Percentiles rank a stretch among this genome's conserved stretches.
phyloP scores from a whole-genome alignment of 1,140 invertebrate genomes.

The Chironomus striatipennis region DNA sequence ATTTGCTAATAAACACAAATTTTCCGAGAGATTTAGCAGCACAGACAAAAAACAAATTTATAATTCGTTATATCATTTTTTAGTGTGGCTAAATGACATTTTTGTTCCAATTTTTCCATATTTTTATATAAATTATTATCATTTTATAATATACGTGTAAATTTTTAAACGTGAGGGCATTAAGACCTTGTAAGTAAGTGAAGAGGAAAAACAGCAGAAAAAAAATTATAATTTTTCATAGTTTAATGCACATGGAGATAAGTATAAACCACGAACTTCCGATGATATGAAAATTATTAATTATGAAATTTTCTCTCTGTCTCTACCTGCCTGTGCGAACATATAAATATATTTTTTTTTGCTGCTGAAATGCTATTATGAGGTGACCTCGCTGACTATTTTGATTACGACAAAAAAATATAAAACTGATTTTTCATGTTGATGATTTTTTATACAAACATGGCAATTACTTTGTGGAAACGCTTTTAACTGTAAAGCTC shows the following conservation, averaged over 20 bases:
- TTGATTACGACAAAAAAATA: conserved; percentile 13
- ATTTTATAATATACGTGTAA: conserved; percentile 4
- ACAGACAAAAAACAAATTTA: not conserved
- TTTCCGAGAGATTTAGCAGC: not conserved
- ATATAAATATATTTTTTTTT: not conserved
- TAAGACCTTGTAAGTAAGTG: not conserved
- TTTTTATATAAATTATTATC: not conserved
- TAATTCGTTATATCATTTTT: too few species aligned
- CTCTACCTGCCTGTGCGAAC: not conserved
- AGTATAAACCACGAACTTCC: conserved; percentile 10
- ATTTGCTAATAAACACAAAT: conserved; percentile 14
- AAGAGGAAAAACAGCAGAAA: not conserved
- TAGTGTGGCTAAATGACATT: not conserved
- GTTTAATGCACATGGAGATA: conserved; percentile 22
- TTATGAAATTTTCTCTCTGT: not conserved
- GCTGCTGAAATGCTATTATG: conserved; percentile 8
- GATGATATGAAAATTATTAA: conserved; percentile 15
- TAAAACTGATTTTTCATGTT: not conserved
- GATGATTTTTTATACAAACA: not conserved
- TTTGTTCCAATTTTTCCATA: not conserved
- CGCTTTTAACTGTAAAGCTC: conserved; percentile 12
- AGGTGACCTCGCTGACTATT: not conserved
- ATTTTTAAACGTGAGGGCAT: not conserved
- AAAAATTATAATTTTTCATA: conserved; percentile 16
- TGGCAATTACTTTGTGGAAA: not conserved